A percentile compares a stretch with the other conserved stretches of the same genome.
Evolutionary conservation across 92 coral and sea anemone genomes (phyloP).

Genomic region (Siderastrea siderea): DNA sequence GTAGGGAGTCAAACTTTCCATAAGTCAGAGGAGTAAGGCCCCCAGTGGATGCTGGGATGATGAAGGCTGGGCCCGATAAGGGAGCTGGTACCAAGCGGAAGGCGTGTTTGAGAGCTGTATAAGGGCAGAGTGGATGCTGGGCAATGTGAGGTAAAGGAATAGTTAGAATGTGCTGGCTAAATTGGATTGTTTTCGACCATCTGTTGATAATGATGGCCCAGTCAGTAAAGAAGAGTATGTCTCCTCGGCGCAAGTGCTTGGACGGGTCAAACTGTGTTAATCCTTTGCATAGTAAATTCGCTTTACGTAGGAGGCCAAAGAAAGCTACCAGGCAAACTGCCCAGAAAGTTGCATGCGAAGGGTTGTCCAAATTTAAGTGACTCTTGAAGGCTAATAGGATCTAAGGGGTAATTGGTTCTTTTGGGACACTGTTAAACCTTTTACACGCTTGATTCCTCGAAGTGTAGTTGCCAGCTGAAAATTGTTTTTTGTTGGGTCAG

Average conservation of each 20-base stretch:
- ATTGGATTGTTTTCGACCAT: slow-evolving; percentile 3
- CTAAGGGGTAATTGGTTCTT: not conserved
- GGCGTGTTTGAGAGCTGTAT: slow-evolving; percentile 12
- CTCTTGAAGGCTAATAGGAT: not conserved
- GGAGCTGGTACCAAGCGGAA: not conserved
- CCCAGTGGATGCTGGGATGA: not conserved
- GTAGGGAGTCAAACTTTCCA: slow-evolving; percentile 6
- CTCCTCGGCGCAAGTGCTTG: not conserved
- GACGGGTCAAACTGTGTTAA: slow-evolving; percentile 2
- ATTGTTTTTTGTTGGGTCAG: too few species aligned
- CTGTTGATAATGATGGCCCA: not conserved
- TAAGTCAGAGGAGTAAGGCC: not conserved
- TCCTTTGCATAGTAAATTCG: slow-evolving; percentile 13
- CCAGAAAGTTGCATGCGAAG: not conserved
- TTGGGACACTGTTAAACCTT: slow-evolving; percentile 14
- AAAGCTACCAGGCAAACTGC: slow-evolving; percentile 29
- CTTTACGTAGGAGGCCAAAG: slow-evolving; percentile 41
- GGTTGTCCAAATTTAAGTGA: too few species aligned
- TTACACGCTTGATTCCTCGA: too few species aligned
- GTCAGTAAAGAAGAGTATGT: not conserved
- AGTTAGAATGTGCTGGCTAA: slow-evolving; percentile 9
- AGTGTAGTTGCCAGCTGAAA: too few species aligned
- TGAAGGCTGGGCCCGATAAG: slow-evolving; percentile 2
- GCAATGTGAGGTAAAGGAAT: not conserved
- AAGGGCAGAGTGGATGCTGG: slow-evolving; percentile 29